phyloP scores from a whole-genome alignment of 2,113 vertebrate species.

The Tragulus kanchil region DNA sequence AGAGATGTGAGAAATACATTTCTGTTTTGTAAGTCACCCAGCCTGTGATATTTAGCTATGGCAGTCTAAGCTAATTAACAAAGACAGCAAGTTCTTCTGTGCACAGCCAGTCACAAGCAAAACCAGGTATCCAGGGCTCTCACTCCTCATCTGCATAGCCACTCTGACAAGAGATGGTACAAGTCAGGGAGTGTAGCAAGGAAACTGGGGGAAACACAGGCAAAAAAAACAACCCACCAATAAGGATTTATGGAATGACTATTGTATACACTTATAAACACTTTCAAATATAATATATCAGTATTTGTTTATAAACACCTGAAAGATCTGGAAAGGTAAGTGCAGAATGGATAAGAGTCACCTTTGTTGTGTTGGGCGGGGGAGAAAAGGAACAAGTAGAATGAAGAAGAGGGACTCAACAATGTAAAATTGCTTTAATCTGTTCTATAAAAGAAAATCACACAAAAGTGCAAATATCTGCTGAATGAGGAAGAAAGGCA shows the following conservation, averaged over 20 bases:
- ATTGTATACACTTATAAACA: not conserved
- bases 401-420: not conserved
- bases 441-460: not conserved
- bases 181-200: not conserved
- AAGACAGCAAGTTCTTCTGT: not conserved
- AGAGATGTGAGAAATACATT: not conserved
- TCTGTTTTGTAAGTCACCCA: not conserved
- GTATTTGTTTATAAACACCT: not conserved
- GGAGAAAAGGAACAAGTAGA: not conserved
- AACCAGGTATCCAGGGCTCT: not conserved
- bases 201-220: not conserved
- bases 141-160: not conserved
- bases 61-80: not conserved
- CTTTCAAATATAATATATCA: not conserved
- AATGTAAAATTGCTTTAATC: not conserved
- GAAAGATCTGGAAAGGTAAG: not conserved
- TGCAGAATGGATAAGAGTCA: not conserved
- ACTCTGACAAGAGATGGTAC: not conserved
- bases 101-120: not conserved
- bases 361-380: not conserved
- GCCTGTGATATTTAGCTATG: not conserved
- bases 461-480: not conserved
- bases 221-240: not conserved
- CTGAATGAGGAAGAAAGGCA: not conserved
- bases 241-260: not conserved